Evolutionary conservation across 2,888 invertebrate genomes (phyloP).

Genomic region (Philereme vetulata): DNA sequence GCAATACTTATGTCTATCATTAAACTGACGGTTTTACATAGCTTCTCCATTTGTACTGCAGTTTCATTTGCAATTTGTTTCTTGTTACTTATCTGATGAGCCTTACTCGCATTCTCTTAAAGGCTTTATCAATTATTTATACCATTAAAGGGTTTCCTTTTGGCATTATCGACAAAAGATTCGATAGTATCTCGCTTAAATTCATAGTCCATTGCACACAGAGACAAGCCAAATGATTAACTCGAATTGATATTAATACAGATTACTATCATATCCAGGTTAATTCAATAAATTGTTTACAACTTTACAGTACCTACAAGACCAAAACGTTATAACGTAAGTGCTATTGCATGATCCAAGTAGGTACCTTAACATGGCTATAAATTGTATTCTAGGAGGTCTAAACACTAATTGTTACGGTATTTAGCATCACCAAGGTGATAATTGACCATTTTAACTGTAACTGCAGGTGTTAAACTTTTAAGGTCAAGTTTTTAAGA

Average conservation of each 20-base stretch:
- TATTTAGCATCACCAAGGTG: slow-evolving; percentile 50
- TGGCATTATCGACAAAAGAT: slow-evolving; percentile 18
- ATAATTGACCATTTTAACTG: slow-evolving; percentile 62
- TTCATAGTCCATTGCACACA: slow-evolving; percentile 13
- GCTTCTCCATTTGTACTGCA: slow-evolving; percentile 20
- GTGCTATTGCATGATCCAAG: slow-evolving; percentile 7
- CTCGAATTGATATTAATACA: neutral
- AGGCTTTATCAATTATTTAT: slow-evolving; percentile 14
- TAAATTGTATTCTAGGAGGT: slow-evolving; percentile 31
- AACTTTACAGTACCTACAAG: too few species aligned
- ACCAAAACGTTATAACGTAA: too few species aligned
- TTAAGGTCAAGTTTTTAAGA: slow-evolving; percentile 75
- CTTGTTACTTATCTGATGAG: slow-evolving; percentile 11
- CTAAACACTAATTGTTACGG: slow-evolving; percentile 47
- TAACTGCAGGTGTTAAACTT: slow-evolving; percentile 66
- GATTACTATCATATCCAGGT: slow-evolving; percentile 11
- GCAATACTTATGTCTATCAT: slow-evolving; percentile 30
- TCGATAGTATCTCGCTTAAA: slow-evolving; percentile 7
- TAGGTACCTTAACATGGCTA: slow-evolving; percentile 13
- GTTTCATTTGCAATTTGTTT: slow-evolving; percentile 25
- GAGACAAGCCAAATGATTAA: slow-evolving; percentile 8
- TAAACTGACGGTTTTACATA: slow-evolving; percentile 25
- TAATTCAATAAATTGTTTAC: too few species aligned
- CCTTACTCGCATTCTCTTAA: slow-evolving; percentile 1
- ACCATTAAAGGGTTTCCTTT: slow-evolving; percentile 6